Percentiles rank a stretch among this genome's conserved stretches.
These are phyloP conservation scores for Eupeodes luniger DNA, from an alignment of 2,888 invertebrate species.

Conservation along the genomic window DNA sequence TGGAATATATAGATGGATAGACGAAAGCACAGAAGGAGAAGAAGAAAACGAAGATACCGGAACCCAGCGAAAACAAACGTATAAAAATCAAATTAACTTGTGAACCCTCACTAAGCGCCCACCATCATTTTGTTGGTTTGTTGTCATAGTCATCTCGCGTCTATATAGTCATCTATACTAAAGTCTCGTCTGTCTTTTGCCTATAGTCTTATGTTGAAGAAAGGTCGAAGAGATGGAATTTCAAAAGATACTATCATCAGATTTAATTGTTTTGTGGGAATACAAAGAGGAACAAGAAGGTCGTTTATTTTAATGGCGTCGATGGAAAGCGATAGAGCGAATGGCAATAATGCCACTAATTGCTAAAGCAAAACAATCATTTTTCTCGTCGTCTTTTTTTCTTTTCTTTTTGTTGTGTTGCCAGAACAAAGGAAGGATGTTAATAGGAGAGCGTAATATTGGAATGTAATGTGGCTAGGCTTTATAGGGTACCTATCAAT, in stretches of 20 bases:
- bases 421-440: background rate
- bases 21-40: constrained; percentile 15
- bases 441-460: background rate
- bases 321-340: constrained; percentile 67
- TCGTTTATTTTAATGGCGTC: constrained; percentile 73
- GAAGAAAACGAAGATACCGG: constrained; percentile 22
- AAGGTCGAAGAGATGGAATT: constrained; percentile 22
- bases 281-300: constrained; percentile 63
- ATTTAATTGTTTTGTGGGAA: constrained; percentile 69
- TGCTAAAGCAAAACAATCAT: constrained; percentile 54
- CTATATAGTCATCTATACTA: background rate
- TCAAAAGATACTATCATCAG: constrained; percentile 58
- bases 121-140: background rate
- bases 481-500: background rate
- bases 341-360: constrained; percentile 73
- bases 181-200: background rate
- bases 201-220: background rate
- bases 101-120: constrained; percentile 39
- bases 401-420: background rate
- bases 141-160: constrained; percentile 7
- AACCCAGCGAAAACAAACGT: constrained; percentile 65
- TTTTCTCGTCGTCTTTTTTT: constrained; percentile 33
- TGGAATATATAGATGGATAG: constrained; percentile 6
- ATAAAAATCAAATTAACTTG: constrained; percentile 76
- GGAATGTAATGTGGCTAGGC: background rate